Evolutionary conservation across 2,888 invertebrate genomes (phyloP).

Genomic region (Eupithecia insigniata): DNA sequence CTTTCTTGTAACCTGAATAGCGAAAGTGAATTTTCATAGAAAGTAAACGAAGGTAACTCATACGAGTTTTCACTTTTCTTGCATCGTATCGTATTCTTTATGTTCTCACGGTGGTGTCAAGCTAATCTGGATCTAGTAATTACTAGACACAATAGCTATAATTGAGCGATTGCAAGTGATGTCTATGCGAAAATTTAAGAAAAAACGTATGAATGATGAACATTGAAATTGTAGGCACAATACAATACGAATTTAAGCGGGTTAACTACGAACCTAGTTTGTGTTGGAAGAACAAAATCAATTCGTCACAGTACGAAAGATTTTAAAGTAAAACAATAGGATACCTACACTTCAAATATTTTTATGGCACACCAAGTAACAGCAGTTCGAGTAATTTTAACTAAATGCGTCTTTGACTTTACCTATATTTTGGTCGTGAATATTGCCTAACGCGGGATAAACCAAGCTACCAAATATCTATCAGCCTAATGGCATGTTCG

Average conservation of each 20-base stretch:
- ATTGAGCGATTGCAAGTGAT: slow-evolving; percentile 21
- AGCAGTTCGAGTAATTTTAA: neutral
- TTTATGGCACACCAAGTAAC: neutral
- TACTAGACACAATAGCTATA: slow-evolving; percentile 44
- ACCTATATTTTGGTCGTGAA: neutral
- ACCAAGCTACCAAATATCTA: neutral
- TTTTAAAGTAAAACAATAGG: too few relatives aligned
- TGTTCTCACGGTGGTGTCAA: slow-evolving; percentile 39
- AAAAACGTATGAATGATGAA: slow-evolving; percentile 10
- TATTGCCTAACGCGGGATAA: neutral
- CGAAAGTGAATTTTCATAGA: slow-evolving; percentile 37
- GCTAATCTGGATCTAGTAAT: slow-evolving; percentile 46
- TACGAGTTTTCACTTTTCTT: slow-evolving; percentile 40
- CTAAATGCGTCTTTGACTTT: too few relatives aligned
- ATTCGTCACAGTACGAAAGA: too few relatives aligned
- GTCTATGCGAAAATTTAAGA: slow-evolving; percentile 16
- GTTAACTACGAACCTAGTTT: too few relatives aligned
- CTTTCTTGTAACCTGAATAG: slow-evolving; percentile 19
- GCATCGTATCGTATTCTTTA: slow-evolving; percentile 26
- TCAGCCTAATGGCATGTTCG: neutral
- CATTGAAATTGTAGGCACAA: neutral
- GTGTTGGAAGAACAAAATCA: too few relatives aligned
- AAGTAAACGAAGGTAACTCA: slow-evolving; percentile 27
- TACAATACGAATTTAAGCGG: too few relatives aligned
- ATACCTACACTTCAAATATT: neutral